Base-by-base conservation (phyloP, 1,140 invertebrate genomes). In the Odontomachus brunneus region DNA sequence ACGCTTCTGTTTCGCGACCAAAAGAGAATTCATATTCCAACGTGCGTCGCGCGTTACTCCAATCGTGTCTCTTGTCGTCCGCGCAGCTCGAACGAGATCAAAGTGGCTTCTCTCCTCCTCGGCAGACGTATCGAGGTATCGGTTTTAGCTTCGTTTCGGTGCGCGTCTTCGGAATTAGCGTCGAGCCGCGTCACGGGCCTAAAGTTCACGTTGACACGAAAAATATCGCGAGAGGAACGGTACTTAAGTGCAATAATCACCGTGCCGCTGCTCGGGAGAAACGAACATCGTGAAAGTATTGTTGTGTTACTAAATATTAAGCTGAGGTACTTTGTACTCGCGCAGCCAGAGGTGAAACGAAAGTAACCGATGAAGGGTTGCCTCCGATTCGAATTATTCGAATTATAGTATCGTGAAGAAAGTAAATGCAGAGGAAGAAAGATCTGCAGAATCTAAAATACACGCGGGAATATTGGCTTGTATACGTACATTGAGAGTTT, bases 241-340 rank as follows among this genome's bases (percentile, higher is more conserved):
- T 26, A 67, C 73, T 38, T 19, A 22, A 49, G 57, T 85, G 74
- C 82, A 85, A 74, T 72, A 67, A 80, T 24, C 9, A 69, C 24
- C 62, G 59, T 29, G 48, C 11, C n/a, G 38, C 75, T 53, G 69
- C 51, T 84, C 51, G 44, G 66, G 51, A 84, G 67, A 72, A 73
- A 67, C 73, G 84, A 84, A 81, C 74, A 84, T 71, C 82, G 83
- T 87, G 89, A 90, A 90, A 90, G 88, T 88, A 90, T 91, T 86
- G 86, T 89, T 85, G 76, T 65, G 82, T 88, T 74, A 57, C 67
- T 86, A 90, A 89, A 89, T 84, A 88, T 89, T 85, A 80, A 89
- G 26, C 84, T 81, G 38, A 33, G 29, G 5, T 33, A 33, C 29
- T 33, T 5, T 2, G 5, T 78, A 89, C 85, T 87, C 83, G 86